Conservation (phyloP, 1,140 invertebrate species). For the Brachystomella parvula region DNA sequence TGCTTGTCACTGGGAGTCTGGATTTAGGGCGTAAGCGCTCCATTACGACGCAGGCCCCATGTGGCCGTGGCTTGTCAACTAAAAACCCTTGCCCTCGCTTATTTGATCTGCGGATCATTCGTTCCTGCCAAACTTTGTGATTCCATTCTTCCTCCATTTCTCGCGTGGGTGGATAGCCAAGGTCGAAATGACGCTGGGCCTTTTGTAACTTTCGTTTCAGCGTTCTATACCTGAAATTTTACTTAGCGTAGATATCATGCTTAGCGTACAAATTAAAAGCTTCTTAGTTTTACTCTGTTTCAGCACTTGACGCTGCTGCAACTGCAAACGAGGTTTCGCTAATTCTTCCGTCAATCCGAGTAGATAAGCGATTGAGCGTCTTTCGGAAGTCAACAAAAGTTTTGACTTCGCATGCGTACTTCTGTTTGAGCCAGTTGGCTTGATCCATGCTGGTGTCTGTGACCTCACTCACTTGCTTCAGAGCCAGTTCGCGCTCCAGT, state of each 20-base stretch:
- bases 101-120: no score
- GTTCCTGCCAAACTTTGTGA: no score
- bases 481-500: constrained; percentile 25
- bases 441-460: constrained; percentile 18
- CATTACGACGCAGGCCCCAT: no score
- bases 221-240: not conserved
- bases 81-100: no score
- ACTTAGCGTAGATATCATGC: not conserved
- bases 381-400: constrained; percentile 16
- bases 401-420: constrained; percentile 25
- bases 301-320: constrained; percentile 20
- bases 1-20: no score
- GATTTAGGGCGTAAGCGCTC: no score
- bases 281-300: constrained; percentile 22
- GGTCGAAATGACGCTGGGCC: constrained; percentile 11
- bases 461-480: constrained; percentile 26
- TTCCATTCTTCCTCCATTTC: constrained; percentile 17
- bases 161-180: constrained; percentile 13
- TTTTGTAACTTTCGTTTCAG: not conserved
- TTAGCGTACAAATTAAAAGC: not conserved
- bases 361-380: constrained; percentile 22
- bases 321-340: constrained; percentile 29
- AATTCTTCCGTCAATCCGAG: constrained; percentile 32
- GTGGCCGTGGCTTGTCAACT: no score
- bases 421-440: constrained; percentile 24